These are phyloP conservation scores for Lepus timidus DNA, from an alignment of 2,113 vertebrate species.

Conservation along the genomic window DNA sequence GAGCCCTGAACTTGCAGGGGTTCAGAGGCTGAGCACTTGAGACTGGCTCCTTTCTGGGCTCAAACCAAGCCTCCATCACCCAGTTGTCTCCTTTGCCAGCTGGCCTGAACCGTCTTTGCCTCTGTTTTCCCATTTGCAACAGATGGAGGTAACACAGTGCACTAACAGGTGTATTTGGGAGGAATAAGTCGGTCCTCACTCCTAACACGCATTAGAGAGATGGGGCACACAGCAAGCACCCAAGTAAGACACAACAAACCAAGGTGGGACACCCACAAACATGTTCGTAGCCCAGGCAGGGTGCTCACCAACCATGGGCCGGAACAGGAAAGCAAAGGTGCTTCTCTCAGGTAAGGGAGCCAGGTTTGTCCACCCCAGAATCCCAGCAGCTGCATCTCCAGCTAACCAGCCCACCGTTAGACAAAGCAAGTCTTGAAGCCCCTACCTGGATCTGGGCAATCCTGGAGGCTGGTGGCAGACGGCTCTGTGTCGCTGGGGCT, in stretches of 20 bases:
- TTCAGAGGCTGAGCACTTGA: neutral
- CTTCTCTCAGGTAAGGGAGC: neutral
- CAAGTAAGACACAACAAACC: neutral
- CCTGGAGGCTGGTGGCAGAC: neutral
- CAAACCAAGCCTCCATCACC: neutral
- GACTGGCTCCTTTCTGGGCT: neutral
- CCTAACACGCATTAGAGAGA: neutral
- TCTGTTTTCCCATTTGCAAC: neutral
- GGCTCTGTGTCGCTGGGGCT: too few relatives aligned
- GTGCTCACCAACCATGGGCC: neutral
- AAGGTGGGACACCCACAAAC: neutral
- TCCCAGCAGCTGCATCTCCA: fast-evolving
- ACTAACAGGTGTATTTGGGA: neutral
- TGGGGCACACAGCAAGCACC: neutral
- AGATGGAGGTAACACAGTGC: neutral
- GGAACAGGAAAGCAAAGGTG: neutral
- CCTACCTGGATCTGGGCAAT: neutral
- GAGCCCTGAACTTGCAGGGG: neutral
- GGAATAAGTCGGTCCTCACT: neutral
- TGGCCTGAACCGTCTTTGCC: neutral
- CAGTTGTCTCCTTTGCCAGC: neutral
- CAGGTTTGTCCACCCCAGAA: neutral
- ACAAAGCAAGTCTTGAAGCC: too few relatives aligned
- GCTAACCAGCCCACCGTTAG: fast-evolving
- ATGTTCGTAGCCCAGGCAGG: neutral